Base-by-base conservation (phyloP, 2,797 vertebrate species). In the Spheniscus humboldti region DNA sequence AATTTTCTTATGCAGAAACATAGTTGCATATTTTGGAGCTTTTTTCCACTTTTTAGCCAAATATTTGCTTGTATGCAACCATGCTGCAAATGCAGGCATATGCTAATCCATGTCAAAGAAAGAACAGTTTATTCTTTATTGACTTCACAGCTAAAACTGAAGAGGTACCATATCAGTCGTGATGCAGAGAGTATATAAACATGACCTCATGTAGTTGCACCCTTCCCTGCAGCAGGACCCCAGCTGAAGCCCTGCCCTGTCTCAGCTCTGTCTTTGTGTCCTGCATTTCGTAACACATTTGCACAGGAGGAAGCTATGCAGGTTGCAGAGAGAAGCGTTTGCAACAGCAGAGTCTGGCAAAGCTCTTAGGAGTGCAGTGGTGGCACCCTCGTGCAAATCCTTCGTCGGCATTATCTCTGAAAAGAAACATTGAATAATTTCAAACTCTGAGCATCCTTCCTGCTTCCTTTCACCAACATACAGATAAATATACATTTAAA, bases 371-470 rank as follows among this genome's bases (percentile, higher is more conserved):
- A 16, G 57, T 4, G 57, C n/a, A 4, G 57, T 5, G 33, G 33
- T 16, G 57, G 57, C 57, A 6, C 30, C n/a, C 18, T 30, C 11
- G 31, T 24, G 17, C 50, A 41, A 56, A 48, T 5, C 63, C 53
- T 57, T 5, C 7, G 1, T 5, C 25, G 5, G 5, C 15, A 1
- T 5, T 17, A 7, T 3, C 28, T 18, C 45, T 4, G 3, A 3
- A 22, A 18, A 30, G 15, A 69, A 41, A 14, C 16, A 1, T 2
- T 2, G 10, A 16, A 11, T 5, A 9, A 4, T 20, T 28, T 8
- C 66, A 25, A 4, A 4, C 37, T 3, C 48, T 4, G 50, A 86
- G 52, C 27, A 2, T 11, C 77, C 60, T 6, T 24, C 82, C 48
- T 9, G 35, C 75, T 67, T 23, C 80, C 43, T 24, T 31, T 4